Percentiles rank a stretch among this genome's conserved stretches.
Evolutionary conservation across 2,113 vertebrate species (phyloP).

Genomic region (cat (Felis catus)): F.catus_Fca126_mat1.0 CM031416.1:66444001-66444500

Average conservation of each 20-base stretch:
- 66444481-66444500: conserved; percentile 9
- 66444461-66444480: conserved; percentile 32
- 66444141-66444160: not conserved
- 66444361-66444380: conserved; percentile 40
- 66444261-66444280: not conserved
- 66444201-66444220: not conserved
- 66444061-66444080: not conserved
- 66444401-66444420: not conserved
- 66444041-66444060: not conserved
- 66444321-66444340: not conserved
- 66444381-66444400: not conserved
- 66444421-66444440: not conserved
- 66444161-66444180: not conserved
- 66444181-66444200: not conserved
- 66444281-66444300: not conserved
- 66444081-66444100: not conserved
- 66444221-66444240: not conserved
- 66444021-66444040: not conserved
- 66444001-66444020: too few relatives aligned
- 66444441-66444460: not conserved
- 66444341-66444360: not conserved
- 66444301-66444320: not conserved
- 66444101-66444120: not conserved
- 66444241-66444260: not conserved
- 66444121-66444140: not conserved